Evolutionary conservation across 2,888 invertebrate genomes (phyloP), one percentile per base, ranked within the genome.

Genomic region (Heliconius cydno): DNA sequence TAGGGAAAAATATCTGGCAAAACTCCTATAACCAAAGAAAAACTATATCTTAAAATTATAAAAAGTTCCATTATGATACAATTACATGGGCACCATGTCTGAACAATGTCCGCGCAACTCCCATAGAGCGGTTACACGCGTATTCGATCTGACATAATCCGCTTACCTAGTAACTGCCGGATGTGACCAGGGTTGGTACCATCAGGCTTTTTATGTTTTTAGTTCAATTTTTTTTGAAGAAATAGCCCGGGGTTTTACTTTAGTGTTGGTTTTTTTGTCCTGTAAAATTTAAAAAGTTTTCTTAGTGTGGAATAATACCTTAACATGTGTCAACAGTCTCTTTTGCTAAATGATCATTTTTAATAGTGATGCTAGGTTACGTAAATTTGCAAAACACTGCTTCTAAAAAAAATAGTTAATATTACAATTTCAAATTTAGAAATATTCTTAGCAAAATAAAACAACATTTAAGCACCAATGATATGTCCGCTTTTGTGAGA

Each of bases 111-210:
- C 76, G 74, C 63, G 52, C 80, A 52, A 63, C 74, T 81, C 81
- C 68, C 81, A 81, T 76, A 79, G 76, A 68, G 67, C 78, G 77
- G 66, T 77, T 77, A 77, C 79, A 76, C 73, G 80, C 71, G 86
- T 87, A 84, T 34, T 60, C 73, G 63, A 46, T 75, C 83, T 93
- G 94, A 92, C 93, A 92, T 92, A 94, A 93, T 90, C 94, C 90
- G 92, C 91, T 94, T 94, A 94, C 94, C 92, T 87, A 93, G 88
- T 92, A 90, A 88, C 87, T 89, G 89, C 89, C 93, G 94, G 94
- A 94, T 93, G 81, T 87, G 3, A 1, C 2, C 82, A 93, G 92
- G 93, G 94, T 70, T 92, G 87, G 0, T 89, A 86, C 86, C 9
- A 2, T 41, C 41, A 68, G 63, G 19, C 25, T 30, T 10, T 78